Base-by-base conservation (phyloP, 2,888 invertebrate species). In the Silvanus unidentatus region DNA sequence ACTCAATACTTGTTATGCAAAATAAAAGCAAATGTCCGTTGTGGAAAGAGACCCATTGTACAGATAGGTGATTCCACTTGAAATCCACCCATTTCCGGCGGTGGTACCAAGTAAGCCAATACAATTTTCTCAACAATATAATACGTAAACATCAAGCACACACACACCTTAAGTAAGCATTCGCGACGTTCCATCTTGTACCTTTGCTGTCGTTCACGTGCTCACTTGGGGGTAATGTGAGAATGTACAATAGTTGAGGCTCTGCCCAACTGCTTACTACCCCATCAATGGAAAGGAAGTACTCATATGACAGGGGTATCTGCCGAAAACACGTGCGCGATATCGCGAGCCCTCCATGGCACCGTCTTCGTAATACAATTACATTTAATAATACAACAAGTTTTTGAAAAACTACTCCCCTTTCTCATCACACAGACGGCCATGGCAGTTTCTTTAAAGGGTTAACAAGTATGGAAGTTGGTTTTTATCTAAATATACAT, bases 271-370 rank as follows among this genome's bases (percentile, higher is more conserved):
- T 11, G 40, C 29, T 40, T 45, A 27, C 42, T 39, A 39, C 44
- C 34, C 39, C 44, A 30, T 39, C 30, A 58, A 61, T 45, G 47
- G 60, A 66, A 61, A 68, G 68, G 68, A 69, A 66, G 66, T 66
- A 57, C 64, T 64, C 67, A 55, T 58, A 62, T 69, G 63, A 65
- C 68, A 63, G 63, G 64, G 62, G 62, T 62, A 64, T 63, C 59
- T 64, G 53, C 49, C 53, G 52, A 51, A 60, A 68, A 69, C 69
- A 69, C 68, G 69, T 69, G 69, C 68, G 65, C 67, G 60, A 56
- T 58, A 60, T 58, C 48, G 49, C 52, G 52, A n/a, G n/a, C n/a
- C n/a, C n/a, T n/a, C 49, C 49, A 52, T 37, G 40, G 37, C 40
- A 40, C 36, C 39, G 39, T 29, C 36, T 22, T 44, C 44, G 35